Percentiles rank a stretch among this genome's conserved stretches.
Evolutionary conservation across 2,888 invertebrate species (phyloP).

Genomic region (Pardosa pseudoannulata): DNA sequence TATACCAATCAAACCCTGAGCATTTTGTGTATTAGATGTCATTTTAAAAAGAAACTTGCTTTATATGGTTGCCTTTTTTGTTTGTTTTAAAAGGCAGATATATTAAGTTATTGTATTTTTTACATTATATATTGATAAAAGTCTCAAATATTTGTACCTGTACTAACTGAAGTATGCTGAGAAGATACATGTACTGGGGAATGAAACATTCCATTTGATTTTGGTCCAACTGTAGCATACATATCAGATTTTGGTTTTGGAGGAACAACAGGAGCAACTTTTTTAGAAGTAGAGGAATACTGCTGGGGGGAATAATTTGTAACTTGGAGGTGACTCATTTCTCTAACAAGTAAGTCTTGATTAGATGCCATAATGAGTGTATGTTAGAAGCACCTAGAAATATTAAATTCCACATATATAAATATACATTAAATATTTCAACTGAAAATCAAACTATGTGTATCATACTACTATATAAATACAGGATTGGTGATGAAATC

Average conservation of each 20-base stretch:
- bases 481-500: no score
- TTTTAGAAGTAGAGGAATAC: constrained; percentile 58
- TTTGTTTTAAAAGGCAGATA: no score
- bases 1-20: no score
- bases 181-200: constrained; percentile 39
- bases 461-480: no score
- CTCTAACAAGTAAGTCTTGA: constrained; percentile 65
- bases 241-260: constrained; percentile 70
- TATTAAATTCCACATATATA: no score
- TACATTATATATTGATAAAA: no score
- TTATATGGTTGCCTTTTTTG: no score
- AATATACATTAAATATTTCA: no score
- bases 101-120: no score
- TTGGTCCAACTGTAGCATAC: constrained; percentile 52
- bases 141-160: constrained; percentile 5
- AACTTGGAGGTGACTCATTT: constrained; percentile 65
- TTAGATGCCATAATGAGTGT: constrained; percentile 58
- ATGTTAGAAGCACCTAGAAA: not conserved
- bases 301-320: constrained; percentile 66
- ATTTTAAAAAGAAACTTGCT: no score
- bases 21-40: no score
- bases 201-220: constrained; percentile 69
- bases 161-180: constrained; percentile 10
- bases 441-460: no score
- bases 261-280: constrained; percentile 65